phyloP scores from a whole-genome alignment of 2,113 vertebrate species.

The Cnemophilus loriae region DNA sequence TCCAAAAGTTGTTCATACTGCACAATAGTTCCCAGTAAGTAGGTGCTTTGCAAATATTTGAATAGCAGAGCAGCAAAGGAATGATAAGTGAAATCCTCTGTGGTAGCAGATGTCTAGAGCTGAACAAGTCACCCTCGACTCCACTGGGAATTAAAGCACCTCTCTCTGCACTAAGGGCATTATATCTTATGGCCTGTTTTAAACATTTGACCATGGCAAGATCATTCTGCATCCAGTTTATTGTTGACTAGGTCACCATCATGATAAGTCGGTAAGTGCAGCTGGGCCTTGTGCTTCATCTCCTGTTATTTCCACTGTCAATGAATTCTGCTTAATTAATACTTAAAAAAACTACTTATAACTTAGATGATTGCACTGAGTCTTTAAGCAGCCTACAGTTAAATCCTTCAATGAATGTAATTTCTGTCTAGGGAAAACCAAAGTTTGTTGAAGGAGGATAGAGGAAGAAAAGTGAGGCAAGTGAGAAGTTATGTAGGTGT shows the following conservation, averaged over 20 bases:
- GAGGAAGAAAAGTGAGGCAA: not conserved
- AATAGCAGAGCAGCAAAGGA: not conserved
- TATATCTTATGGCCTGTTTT: not conserved
- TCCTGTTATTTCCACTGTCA: not conserved
- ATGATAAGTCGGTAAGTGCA: too few relatives aligned
- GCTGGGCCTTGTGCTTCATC: not conserved
- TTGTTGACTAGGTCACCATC: not conserved
- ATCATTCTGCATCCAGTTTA: not conserved
- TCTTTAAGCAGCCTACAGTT: not conserved
- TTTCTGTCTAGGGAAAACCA: not conserved
- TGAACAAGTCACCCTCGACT: not conserved
- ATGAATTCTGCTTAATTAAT: not conserved
- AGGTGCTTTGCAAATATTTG: slow-evolving; percentile 4
- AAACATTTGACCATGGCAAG: not conserved
- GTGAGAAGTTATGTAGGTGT: not conserved
- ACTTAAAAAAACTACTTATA: not conserved
- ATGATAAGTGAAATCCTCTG: not conserved
- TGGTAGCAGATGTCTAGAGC: not conserved
- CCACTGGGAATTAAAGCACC: not conserved
- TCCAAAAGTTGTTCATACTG: not conserved
- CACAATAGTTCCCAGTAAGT: not conserved
- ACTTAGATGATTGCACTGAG: not conserved
- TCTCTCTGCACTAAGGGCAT: not conserved
- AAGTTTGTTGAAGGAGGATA: not conserved
- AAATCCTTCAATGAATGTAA: not conserved